These are phyloP conservation scores for Tarsius wallacei DNA, from an alignment of 2,797 vertebrate genomes.

Conservation along the genomic window DNA sequence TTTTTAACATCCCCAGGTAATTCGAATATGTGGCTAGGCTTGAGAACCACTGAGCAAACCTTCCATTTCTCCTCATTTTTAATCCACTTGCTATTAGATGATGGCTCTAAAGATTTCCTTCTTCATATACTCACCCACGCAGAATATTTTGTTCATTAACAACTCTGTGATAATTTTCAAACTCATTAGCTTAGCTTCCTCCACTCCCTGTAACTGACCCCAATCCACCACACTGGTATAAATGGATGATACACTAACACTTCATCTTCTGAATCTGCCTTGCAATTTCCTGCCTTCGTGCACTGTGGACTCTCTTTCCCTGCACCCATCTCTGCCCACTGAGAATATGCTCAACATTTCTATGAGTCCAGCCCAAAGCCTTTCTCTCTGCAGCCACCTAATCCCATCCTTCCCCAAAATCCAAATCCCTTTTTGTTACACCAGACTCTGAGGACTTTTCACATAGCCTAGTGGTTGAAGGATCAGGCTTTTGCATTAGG, in stretches of 20 bases:
- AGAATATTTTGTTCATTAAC: conserved; percentile 54
- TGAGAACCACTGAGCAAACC: not conserved
- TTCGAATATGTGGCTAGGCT: conserved; percentile 28
- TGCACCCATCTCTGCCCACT: not conserved
- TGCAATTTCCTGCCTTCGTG: not conserved
- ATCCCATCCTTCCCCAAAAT: conserved; percentile 33
- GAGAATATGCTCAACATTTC: not conserved
- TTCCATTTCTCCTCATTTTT: conserved; percentile 25
- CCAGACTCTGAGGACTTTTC: not conserved
- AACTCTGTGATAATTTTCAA: conserved; percentile 58
- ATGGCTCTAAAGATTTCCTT: conserved; percentile 45
- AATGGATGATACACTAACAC: not conserved
- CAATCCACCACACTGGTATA: not conserved
- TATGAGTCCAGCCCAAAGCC: not conserved
- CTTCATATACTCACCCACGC: conserved; percentile 22
- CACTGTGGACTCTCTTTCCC: not conserved
- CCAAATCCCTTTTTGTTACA: not conserved
- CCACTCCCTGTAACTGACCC: not conserved
- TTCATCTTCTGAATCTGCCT: not conserved
- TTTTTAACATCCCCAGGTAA: not conserved
- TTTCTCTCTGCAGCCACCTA: not conserved
- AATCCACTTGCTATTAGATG: conserved; percentile 66
- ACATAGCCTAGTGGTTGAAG: not conserved
- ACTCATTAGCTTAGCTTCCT: conserved; percentile 55
- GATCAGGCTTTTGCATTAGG: not conserved